Conservation (phyloP, 2,888 invertebrate genomes). For the Dendrolimus houi region DNA sequence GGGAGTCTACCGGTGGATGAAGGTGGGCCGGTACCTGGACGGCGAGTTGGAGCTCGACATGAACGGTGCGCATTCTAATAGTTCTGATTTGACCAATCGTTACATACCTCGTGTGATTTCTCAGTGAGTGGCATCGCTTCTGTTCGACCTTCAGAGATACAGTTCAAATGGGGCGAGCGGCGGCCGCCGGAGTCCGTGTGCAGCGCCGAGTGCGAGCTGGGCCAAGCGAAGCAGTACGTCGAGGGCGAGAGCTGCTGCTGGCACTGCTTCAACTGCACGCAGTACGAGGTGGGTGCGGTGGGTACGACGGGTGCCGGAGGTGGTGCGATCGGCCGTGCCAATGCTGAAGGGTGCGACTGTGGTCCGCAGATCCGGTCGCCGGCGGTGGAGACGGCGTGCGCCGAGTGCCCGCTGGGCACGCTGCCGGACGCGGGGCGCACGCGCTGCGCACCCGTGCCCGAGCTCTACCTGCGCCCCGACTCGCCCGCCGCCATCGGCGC, state of each 20-base stretch:
- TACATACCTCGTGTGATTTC: background rate
- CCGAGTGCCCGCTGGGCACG: conserved; percentile 87
- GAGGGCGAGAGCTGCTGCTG: conserved; percentile 96
- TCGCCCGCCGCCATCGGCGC: conserved; percentile 94
- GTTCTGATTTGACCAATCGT: background rate
- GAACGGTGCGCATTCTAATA: conserved; percentile 75
- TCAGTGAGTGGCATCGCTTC: background rate
- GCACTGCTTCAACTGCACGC: conserved; percentile 86
- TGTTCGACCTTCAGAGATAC: conserved; percentile 78
- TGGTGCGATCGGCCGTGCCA: background rate
- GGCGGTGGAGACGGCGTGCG: conserved; percentile 87
- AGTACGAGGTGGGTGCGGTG: conserved; percentile 51
- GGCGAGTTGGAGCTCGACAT: conserved; percentile 87
- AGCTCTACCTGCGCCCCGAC: conserved; percentile 85
- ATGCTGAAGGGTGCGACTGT: background rate
- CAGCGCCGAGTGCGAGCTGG: conserved; percentile 90
- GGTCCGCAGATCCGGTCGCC: conserved; percentile 84
- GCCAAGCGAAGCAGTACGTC: conserved; percentile 94
- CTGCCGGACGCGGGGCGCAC: conserved; percentile 86
- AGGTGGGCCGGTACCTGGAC: conserved; percentile 90
- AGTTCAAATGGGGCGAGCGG: conserved; percentile 86
- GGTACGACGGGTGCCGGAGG: too few species aligned
- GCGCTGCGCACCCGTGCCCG: conserved; percentile 84
- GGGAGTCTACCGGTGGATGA: conserved; percentile 88
- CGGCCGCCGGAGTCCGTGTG: conserved; percentile 90